These are phyloP conservation scores for Apotomis betuletana DNA, from an alignment of 2,888 invertebrate genomes.

Conservation along the genomic window DNA sequence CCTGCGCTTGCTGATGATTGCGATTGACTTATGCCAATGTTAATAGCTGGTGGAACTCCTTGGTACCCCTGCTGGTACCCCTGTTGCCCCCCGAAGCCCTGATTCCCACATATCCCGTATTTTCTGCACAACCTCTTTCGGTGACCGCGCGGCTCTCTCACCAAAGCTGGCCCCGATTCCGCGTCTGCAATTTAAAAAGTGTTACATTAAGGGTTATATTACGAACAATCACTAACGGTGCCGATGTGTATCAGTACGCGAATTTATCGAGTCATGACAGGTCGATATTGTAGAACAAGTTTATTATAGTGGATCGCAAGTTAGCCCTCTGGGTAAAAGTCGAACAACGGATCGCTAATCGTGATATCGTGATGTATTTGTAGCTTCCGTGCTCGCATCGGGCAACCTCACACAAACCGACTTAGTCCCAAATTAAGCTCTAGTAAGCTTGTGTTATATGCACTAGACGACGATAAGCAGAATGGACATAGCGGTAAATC, in stretches of 20 bases:
- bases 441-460: no score
- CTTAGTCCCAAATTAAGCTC: no score
- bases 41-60: constrained; percentile 60
- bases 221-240: constrained; percentile 57
- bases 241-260: constrained; percentile 48
- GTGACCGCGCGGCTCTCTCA: constrained; percentile 57
- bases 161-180: constrained; percentile 46
- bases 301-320: constrained; percentile 49
- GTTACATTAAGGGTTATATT: constrained; percentile 52
- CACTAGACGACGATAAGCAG: no score
- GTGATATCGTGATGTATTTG: neutral
- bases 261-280: constrained; percentile 56
- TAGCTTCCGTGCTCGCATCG: no score
- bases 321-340: constrained; percentile 12
- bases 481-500: no score
- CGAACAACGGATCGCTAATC: constrained; percentile 2
- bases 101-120: constrained; percentile 59
- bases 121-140: constrained; percentile 63
- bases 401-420: no score
- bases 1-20: constrained; percentile 72
- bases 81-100: constrained; percentile 47
- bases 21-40: constrained; percentile 77
- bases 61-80: constrained; percentile 44
- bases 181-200: constrained; percentile 52
- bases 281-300: constrained; percentile 46